Evolutionary conservation across 2,888 invertebrate species (phyloP).

Genomic region (Tanytarsus gracilentus): DNA sequence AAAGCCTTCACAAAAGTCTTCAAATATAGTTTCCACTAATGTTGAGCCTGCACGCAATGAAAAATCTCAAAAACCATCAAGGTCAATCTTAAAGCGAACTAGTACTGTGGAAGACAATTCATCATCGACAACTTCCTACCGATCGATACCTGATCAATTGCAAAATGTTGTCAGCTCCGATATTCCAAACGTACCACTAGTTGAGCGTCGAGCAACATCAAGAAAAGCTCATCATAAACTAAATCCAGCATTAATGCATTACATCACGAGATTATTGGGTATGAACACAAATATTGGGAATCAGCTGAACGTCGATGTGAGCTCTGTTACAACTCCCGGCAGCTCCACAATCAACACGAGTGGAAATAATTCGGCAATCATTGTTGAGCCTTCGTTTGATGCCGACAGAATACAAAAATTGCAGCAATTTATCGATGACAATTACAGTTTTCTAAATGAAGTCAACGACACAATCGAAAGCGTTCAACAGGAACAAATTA

Average conservation of each 20-base stretch:
- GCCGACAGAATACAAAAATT: slow-evolving; percentile 35
- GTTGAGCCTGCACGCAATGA: too few relatives aligned
- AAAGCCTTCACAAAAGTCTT: not conserved
- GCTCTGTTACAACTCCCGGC: slow-evolving; percentile 45
- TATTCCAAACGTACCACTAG: not conserved
- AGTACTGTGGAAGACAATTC: not conserved
- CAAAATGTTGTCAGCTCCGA: not conserved
- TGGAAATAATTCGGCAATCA: slow-evolving; percentile 35
- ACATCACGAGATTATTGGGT: slow-evolving; percentile 46
- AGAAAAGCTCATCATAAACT: slow-evolving; percentile 30
- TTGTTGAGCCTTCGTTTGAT: not conserved
- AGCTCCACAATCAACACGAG: slow-evolving; percentile 44
- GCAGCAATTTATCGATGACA: slow-evolving; percentile 39
- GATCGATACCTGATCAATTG: slow-evolving; percentile 1
- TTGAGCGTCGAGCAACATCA: not conserved
- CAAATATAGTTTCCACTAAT: too few relatives aligned
- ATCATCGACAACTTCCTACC: slow-evolving; percentile 13
- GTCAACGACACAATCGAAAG: slow-evolving; percentile 36
- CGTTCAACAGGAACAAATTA: not conserved
- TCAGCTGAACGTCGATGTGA: slow-evolving; percentile 43
- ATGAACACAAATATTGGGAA: slow-evolving; percentile 47
- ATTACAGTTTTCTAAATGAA: slow-evolving; percentile 39
- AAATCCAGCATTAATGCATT: slow-evolving; percentile 42
- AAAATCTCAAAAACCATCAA: too few relatives aligned
- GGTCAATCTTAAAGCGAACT: too few relatives aligned